Evolutionary conservation across 2,888 invertebrate species (phyloP).

Genomic region (Pristionchus mayeri): DNA sequence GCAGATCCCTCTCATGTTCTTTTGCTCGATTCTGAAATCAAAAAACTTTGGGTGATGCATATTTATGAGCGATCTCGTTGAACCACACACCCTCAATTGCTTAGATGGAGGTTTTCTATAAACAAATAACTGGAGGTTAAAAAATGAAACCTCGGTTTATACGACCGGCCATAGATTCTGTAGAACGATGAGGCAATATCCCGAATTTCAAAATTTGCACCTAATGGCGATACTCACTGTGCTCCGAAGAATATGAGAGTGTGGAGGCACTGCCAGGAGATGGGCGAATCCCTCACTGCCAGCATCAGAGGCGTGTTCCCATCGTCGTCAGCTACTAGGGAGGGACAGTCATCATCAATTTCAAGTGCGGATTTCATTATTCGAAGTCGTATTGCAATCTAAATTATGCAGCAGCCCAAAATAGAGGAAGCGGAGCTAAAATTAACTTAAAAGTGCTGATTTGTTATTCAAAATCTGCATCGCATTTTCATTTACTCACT

Average conservation of each 20-base stretch:
- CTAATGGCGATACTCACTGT: slow-evolving; percentile 61
- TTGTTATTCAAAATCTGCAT: neutral
- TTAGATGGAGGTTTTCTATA: too few species aligned
- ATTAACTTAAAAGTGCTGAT: neutral
- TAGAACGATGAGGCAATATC: neutral
- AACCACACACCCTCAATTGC: too few species aligned
- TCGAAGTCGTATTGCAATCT: too few species aligned
- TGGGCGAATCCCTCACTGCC: slow-evolving; percentile 80
- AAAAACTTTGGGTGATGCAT: too few species aligned
- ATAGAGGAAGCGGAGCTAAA: too few species aligned
- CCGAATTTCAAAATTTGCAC: neutral
- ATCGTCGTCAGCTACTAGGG: slow-evolving; percentile 77
- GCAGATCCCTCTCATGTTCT: slow-evolving; percentile 79
- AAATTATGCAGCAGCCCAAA: too few species aligned
- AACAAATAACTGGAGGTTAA: too few species aligned
- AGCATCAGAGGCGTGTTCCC: slow-evolving; percentile 82
- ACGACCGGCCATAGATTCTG: neutral
- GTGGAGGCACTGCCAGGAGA: slow-evolving; percentile 79
- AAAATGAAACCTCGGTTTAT: neutral
- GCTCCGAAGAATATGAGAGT: slow-evolving; percentile 75
- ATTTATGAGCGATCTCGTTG: too few species aligned
- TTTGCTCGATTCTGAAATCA: slow-evolving; percentile 72
- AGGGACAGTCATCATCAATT: too few species aligned
- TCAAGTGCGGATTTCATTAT: too few species aligned
- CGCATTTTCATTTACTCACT: neutral